These are phyloP conservation scores for Chroicocephalus ridibundus DNA, from an alignment of 2,113 vertebrate genomes.

Conservation along the genomic window DNA sequence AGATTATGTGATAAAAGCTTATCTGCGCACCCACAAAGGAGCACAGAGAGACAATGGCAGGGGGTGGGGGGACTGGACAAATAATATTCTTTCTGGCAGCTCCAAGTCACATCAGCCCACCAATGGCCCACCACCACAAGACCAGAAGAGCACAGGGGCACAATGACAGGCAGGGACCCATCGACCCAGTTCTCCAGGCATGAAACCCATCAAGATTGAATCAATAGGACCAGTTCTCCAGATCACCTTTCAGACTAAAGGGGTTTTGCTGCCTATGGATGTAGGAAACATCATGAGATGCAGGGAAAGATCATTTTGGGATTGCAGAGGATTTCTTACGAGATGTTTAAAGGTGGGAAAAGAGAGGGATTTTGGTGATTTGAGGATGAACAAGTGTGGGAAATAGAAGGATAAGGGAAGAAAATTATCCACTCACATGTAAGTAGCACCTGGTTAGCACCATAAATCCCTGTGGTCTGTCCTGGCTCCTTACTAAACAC, in stretches of 20 bases:
- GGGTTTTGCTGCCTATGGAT: neutral
- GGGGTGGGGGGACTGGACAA: neutral
- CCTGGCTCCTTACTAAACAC: neutral
- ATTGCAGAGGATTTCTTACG: neutral
- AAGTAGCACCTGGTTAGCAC: neutral
- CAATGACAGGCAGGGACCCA: no score
- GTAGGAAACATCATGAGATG: neutral
- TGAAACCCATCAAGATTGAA: neutral
- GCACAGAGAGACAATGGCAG: neutral
- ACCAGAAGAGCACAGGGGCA: neutral
- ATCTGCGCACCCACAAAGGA: neutral
- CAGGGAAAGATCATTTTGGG: neutral
- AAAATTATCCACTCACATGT: neutral
- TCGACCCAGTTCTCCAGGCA: neutral
- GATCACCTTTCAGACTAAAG: neutral
- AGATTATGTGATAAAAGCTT: neutral
- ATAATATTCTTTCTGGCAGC: neutral
- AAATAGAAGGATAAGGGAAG: neutral
- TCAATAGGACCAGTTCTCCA: neutral
- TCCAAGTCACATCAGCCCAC: neutral
- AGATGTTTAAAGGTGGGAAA: neutral
- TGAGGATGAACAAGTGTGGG: neutral
- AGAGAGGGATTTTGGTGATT: neutral
- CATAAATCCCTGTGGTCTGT: neutral
- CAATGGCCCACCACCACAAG: neutral